These are phyloP conservation scores for Microtus ochrogaster DNA, from an alignment of 2,113 vertebrate species.

Conservation along the genomic window DNA sequence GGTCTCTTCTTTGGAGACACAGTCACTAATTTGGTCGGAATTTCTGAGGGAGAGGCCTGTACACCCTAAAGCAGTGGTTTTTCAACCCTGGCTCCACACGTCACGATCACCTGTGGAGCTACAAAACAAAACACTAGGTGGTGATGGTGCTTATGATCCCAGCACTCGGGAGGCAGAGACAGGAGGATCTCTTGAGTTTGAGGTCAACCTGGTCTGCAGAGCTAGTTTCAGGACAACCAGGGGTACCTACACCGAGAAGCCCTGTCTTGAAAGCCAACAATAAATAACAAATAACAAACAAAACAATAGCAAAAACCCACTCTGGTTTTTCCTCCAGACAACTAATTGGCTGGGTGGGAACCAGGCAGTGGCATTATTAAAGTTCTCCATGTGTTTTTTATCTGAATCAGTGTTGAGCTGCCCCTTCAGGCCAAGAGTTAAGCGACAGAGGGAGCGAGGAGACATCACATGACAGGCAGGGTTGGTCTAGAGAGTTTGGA, in stretches of 20 bases:
- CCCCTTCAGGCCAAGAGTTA: neutral
- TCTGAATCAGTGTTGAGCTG: neutral
- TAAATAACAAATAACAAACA: neutral
- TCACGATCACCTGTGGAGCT: slow-evolving; percentile 34
- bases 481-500: neutral
- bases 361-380: neutral
- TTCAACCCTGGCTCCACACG: neutral
- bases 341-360: neutral
- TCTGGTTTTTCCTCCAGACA: neutral
- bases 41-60: neutral
- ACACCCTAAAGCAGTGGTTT: neutral
- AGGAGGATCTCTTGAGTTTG: neutral
- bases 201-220: neutral
- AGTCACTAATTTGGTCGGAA: neutral
- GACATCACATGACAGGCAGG: neutral
- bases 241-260: neutral
- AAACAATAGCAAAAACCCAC: neutral
- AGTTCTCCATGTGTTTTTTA: slow-evolving; percentile 55
- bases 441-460: neutral
- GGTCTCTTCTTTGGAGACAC: neutral
- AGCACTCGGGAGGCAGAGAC: neutral
- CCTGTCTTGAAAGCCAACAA: neutral
- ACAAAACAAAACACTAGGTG: neutral
- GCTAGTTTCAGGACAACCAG: neutral
- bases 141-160: neutral